A percentile compares a stretch with the other conserved stretches of the same genome.
phyloP scores from a whole-genome alignment of 2,113 vertebrate genomes.

The Nasalis larvatus region DNA sequence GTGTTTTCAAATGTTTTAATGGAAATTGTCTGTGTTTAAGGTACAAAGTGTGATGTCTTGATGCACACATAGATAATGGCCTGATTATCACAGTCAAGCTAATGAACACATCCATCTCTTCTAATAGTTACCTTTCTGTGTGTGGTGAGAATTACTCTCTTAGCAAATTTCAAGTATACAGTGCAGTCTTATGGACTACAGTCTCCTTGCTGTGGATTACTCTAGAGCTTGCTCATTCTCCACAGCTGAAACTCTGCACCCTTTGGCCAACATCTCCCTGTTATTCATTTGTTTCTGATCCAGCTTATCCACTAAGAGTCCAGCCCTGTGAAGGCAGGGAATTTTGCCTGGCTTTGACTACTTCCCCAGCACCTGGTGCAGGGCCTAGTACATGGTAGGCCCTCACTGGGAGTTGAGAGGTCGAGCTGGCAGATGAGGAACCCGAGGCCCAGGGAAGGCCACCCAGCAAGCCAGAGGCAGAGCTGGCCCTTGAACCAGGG shows the following conservation, averaged over 20 bases:
- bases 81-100: background rate
- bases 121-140: too few species aligned
- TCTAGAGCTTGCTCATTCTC: background rate
- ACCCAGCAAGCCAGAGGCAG: background rate
- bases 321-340: background rate
- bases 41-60: background rate
- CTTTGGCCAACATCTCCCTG: background rate
- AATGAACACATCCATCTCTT: background rate
- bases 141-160: background rate
- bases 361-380: background rate
- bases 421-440: background rate
- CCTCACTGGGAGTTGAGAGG: background rate
- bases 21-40: background rate
- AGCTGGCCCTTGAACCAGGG: background rate
- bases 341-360: accelerated
- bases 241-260: background rate
- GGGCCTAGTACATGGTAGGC: background rate
- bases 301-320: background rate
- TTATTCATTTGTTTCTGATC: background rate
- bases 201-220: too few species aligned
- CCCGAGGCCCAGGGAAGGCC: background rate
- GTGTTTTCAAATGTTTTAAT: background rate
- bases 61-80: background rate
- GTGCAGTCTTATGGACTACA: background rate
- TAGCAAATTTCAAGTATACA: background rate